phyloP scores from a whole-genome alignment of 2,888 invertebrate species.

The Neuroscelio doddi region DNA sequence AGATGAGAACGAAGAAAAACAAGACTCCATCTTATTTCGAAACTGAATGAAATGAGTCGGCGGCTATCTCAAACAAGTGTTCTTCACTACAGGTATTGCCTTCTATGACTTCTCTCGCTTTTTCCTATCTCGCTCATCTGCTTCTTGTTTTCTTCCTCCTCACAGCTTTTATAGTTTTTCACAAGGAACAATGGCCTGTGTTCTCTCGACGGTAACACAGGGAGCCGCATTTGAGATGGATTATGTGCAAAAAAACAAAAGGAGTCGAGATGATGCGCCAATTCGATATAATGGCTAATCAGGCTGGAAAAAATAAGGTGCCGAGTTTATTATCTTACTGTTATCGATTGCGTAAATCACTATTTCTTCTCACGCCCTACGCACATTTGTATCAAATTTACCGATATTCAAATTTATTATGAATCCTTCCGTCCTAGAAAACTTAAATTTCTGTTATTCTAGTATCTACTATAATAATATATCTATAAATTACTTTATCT shows the following conservation, averaged over 20 bases:
- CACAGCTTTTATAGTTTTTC: conserved; percentile 58
- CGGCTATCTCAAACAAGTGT: conserved; percentile 70
- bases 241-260: conserved; percentile 33
- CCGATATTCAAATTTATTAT: no score
- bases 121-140: conserved; percentile 44
- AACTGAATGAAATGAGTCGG: conserved; percentile 70
- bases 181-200: conserved; percentile 55
- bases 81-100: conserved; percentile 43
- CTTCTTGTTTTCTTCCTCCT: conserved; percentile 22
- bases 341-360: conserved; percentile 48
- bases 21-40: conserved; percentile 67
- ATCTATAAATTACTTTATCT: no score
- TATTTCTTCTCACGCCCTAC: conserved; percentile 30
- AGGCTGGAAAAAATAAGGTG: conserved; percentile 47
- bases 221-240: conserved; percentile 49
- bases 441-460: no score
- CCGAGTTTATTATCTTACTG: conserved; percentile 30
- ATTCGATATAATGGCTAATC: conserved; percentile 61
- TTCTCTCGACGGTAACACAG: conserved; percentile 53
- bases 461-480: no score
- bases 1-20: conserved; percentile 36
- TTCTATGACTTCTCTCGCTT: conserved; percentile 46
- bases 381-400: conserved; percentile 2
- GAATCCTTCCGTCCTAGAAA: no score
- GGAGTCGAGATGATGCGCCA: conserved; percentile 55